Evolutionary conservation across 2,888 invertebrate genomes (phyloP).

Genomic region (Oxycera nigricornis): DNA sequence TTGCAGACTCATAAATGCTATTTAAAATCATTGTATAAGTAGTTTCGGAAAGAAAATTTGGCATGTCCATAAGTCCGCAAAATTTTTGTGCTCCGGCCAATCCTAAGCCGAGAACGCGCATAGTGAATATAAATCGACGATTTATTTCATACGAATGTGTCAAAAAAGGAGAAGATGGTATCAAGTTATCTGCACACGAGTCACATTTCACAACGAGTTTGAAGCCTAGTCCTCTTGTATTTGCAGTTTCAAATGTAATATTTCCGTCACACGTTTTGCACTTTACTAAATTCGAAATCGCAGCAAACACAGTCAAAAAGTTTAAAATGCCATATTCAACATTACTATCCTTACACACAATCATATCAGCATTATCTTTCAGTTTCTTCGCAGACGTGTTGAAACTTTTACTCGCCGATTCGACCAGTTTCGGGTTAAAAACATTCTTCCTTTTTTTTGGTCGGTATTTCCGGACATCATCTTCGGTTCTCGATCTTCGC

Average conservation of each 20-base stretch:
- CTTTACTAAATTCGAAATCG: constrained; percentile 1
- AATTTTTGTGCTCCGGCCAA: neutral
- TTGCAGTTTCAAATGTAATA: neutral
- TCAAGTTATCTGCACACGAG: neutral
- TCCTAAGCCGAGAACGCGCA: neutral
- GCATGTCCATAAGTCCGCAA: constrained; percentile 8
- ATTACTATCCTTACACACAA: no score
- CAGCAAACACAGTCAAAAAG: no score
- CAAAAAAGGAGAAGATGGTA: neutral
- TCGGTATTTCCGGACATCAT: neutral
- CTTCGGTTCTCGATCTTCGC: neutral
- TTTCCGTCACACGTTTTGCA: constrained; percentile 8
- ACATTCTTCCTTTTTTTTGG: constrained; percentile 28
- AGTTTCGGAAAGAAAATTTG: no score
- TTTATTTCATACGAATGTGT: constrained; percentile 18
- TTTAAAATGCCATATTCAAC: no score
- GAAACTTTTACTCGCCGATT: no score
- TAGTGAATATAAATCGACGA: no score
- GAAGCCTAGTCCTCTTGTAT: neutral
- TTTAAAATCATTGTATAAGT: no score
- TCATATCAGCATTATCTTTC: constrained; percentile 5
- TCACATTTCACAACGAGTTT: neutral
- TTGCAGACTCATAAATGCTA: no score
- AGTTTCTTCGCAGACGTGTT: no score
- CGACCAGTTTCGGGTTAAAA: constrained; percentile 34